Evolutionary conservation across 2,797 vertebrate genomes (phyloP), one percentile per base, ranked within the genome.

Genomic region (Sciaenops ocellatus): DNA sequence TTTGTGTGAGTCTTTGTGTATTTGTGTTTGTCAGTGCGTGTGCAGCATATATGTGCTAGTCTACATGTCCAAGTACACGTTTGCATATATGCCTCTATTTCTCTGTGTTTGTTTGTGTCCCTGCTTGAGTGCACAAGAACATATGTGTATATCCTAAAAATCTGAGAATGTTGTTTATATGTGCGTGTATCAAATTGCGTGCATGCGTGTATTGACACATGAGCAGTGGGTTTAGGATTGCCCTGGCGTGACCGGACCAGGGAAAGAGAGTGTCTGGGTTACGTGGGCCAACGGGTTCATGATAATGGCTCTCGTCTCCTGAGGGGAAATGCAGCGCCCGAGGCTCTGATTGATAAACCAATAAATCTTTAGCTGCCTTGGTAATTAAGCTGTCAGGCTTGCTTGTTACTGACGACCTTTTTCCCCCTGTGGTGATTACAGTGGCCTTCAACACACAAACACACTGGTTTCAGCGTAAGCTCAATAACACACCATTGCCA

Each of bases 271-370:
- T 63, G 70, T 88, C 91, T 96, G 90, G 95, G 93, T 96, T 96
- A 93, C 87, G 89, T 89, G 89, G 84, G 89, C 91, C 92, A 96
- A 93, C 89, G 94, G 92, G 95, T 96, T 96, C 94, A 92, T 92
- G 93, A 94, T 95, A 96, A 97, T 96, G 96, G 95, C 94, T 93
- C 93, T 93, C 69, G 52, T 95, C 92, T 92, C 93, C 96, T 93
- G 91, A 91, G 92, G 95, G 96, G 94, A 94, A 92, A 95, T 92
- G 93, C 93, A 95, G 90, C 69, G 95, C 97, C 95, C 4, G 79
- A 90, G 95, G 96, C 95, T 78, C 94, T 97, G 95, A 98, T 97
- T 98, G 97, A 97, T 98, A 97, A 98, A 97, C 97, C 97, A 96
- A 97, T 98, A 98, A 97, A 98, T 98, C 97, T 97, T 97, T 97